These are phyloP conservation scores for Sycophila sp. DNA, from an alignment of 1,140 invertebrate species.

Conservation along the genomic window DNA sequence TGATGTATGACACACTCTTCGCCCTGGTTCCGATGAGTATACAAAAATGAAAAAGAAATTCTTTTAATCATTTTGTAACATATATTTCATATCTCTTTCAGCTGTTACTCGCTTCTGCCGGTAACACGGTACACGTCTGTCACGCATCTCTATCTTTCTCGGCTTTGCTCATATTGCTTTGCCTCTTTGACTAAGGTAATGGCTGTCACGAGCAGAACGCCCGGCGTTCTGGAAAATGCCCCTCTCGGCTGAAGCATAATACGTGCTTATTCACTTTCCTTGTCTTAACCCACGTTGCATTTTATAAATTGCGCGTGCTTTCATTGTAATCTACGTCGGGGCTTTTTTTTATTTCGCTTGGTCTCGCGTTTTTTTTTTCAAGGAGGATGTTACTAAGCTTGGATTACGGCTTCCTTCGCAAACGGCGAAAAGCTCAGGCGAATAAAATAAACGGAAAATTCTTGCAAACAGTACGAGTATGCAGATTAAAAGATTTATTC, in stretches of 20 bases:
- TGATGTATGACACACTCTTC: too few relatives aligned
- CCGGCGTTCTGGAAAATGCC: conserved; percentile 4
- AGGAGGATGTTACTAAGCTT: too few relatives aligned
- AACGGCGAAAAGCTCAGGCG: too few relatives aligned
- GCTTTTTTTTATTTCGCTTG: not conserved
- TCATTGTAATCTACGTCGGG: too few relatives aligned
- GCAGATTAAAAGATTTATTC: too few relatives aligned
- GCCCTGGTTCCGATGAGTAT: too few relatives aligned
- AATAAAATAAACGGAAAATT: too few relatives aligned
- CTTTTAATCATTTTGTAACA: not conserved
- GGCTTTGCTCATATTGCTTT: not conserved
- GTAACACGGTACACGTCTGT: not conserved
- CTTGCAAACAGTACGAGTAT: too few relatives aligned
- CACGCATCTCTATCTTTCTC: not conserved
- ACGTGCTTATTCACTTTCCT: conserved; percentile 8
- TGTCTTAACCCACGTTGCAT: not conserved
- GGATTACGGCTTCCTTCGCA: not conserved
- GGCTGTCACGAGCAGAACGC: conserved; percentile 10
- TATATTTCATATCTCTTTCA: conserved; percentile 7
- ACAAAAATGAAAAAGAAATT: too few relatives aligned
- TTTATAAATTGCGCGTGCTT: conserved; percentile 3
- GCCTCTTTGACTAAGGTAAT: conserved; percentile 15
- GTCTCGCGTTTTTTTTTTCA: not conserved
- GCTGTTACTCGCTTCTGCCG: not conserved
- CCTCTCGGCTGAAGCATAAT: not conserved